Evolutionary conservation across 2,888 invertebrate species (phyloP), one percentile per base, ranked within the genome.

Genomic region (Aspidiotus destructor): DNA sequence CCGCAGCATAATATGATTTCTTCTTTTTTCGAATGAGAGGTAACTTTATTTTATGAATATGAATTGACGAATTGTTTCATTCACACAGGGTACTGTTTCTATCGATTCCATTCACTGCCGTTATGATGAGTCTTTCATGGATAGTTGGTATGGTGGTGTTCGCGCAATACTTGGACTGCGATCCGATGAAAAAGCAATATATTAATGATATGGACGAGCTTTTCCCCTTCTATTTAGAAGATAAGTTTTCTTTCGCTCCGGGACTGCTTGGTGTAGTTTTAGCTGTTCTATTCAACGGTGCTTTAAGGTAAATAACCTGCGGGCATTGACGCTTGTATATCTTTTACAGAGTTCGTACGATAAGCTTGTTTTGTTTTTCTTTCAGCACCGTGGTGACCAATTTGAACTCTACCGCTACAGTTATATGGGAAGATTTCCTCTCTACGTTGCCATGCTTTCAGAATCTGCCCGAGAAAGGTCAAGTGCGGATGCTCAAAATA

Each of bases 271-370:
- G 96, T 7, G 80, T 95, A 70, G 94, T 95, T 74, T 86, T 94
- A 81, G 93, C 92, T 7, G 89, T 89, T 70, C 80, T 96, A 10
- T 95, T 95, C 78, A 94, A 94, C 79, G 92, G 94, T 0, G 93
- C 94, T 40, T 81, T 95, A 68, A 92, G 90, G 88, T 88, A 28
- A 28, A 28, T 28, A 28, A 28, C 75, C 28, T 28, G 28, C 28
- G 28, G 28, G 28, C 28, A 28, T 28, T 28, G 28, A 28, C 5
- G 28, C 28, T 11, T 57, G 15, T 10, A 57, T 57, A 17, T 57
- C 15, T 11, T 15, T 57, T 17, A 11, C 11, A 3, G 6, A 1
- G 48, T 48, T 28, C 28, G 28, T 28, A 3, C 28, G 28, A 28
- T 28, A 28, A 28, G 5, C 28, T 28, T 5, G 28, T 28, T n/a